These are phyloP conservation scores for Cynocephalus volans DNA, from an alignment of 2,113 vertebrate species.

Conservation along the genomic window DNA sequence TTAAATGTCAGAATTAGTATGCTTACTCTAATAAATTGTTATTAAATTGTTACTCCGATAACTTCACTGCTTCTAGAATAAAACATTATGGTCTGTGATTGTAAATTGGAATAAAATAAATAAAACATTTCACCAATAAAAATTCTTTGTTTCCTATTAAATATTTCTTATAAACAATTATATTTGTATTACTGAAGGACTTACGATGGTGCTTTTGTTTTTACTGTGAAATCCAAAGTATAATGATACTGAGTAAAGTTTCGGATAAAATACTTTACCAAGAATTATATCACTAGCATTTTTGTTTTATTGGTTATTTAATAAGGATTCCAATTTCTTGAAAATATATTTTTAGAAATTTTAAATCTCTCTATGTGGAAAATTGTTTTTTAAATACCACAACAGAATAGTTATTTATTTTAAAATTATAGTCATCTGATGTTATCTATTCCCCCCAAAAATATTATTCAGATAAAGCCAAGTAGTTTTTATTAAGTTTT, in stretches of 20 bases:
- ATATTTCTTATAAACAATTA: not conserved
- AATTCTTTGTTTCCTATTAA: slow-evolving; percentile 7
- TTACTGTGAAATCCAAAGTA: not conserved
- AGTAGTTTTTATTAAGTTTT: not conserved
- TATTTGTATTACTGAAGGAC: not conserved
- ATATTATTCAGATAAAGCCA: not conserved
- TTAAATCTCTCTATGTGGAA: not conserved
- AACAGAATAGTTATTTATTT: not conserved
- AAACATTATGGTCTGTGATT: not conserved
- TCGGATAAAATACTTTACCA: not conserved
- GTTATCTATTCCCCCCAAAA: not conserved
- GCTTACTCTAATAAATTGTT: not conserved
- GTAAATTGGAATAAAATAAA: not conserved
- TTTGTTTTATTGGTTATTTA: not conserved
- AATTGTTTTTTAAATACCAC: not conserved
- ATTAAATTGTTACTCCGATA: not conserved
- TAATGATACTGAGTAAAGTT: not conserved
- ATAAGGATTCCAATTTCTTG: not conserved
- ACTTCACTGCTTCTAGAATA: not conserved
- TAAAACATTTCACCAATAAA: not conserved
- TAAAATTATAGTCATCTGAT: not conserved
- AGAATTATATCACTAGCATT: not conserved
- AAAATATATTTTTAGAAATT: not conserved
- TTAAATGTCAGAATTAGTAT: not conserved
- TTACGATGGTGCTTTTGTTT: not conserved